phyloP scores from a whole-genome alignment of 2,113 vertebrate genomes.

The Eira barbara region DNA sequence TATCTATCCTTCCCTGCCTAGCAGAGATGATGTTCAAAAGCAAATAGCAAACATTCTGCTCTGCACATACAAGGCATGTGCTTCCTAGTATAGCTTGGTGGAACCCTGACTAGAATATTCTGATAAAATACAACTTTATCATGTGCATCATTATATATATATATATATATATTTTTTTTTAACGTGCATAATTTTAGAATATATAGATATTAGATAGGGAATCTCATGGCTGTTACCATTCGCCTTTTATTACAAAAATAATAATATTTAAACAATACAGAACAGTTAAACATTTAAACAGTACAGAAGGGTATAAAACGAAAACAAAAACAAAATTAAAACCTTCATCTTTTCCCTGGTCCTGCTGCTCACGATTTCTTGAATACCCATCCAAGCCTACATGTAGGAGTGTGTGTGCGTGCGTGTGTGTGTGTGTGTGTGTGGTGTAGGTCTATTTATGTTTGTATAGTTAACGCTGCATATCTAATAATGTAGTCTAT shows the following conservation, averaged over 20 bases:
- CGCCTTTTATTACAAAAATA: slow-evolving; percentile 6
- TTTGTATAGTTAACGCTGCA: no score
- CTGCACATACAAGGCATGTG: no score
- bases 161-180: no score
- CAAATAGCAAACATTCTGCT: background rate
- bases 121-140: background rate
- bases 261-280: background rate
- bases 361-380: background rate
- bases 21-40: background rate
- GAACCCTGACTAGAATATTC: background rate
- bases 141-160: background rate
- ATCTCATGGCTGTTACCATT: background rate
- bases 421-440: background rate
- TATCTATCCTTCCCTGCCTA: accelerated
- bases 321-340: background rate
- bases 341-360: background rate
- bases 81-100: accelerated
- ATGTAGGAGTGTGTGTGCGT: background rate
- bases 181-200: background rate
- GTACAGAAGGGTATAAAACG: slow-evolving; percentile 13
- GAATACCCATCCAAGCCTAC: background rate
- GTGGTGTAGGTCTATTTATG: background rate
- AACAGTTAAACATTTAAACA: background rate
- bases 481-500: background rate
- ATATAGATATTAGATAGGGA: background rate